A percentile compares a stretch with the other conserved stretches of the same genome.
These are phyloP conservation scores for Oophaga sylvatica DNA, from an alignment of 2,797 vertebrate genomes.

Conservation along the genomic window DNA sequence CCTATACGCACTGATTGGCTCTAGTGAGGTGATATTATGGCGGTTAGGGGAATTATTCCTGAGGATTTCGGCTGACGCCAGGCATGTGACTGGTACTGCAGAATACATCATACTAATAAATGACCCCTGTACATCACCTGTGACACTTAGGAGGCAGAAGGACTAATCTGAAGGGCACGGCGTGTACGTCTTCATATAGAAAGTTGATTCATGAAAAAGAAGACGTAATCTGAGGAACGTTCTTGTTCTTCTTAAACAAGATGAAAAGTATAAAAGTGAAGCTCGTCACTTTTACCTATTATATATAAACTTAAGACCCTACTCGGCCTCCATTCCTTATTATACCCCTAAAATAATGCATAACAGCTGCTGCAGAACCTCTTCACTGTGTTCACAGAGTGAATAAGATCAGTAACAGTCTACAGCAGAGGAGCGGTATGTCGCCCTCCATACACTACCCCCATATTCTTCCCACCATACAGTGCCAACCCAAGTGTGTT, in stretches of 20 bases:
- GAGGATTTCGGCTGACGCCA: constrained; percentile 5
- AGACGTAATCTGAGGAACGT: background rate
- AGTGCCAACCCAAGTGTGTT: no score
- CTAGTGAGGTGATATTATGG: constrained; percentile 21
- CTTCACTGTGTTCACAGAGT: no score
- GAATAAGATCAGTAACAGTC: no score
- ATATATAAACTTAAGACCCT: background rate
- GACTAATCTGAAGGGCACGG: constrained; percentile 23
- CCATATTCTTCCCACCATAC: background rate
- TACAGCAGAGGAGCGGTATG: no score
- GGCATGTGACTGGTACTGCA: background rate
- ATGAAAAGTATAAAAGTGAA: background rate
- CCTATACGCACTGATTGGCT: constrained; percentile 29
- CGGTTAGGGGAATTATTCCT: constrained; percentile 42
- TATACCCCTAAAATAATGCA: no score
- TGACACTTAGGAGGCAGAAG: constrained; percentile 39
- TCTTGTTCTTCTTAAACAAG: background rate
- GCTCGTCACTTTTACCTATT: background rate
- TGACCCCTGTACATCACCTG: constrained; percentile 42
- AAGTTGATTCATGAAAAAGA: background rate
- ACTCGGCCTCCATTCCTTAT: background rate
- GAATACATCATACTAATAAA: constrained; percentile 42
- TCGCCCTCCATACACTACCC: background rate
- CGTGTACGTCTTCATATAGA: constrained; percentile 3
- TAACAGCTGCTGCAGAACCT: no score